Evolutionary conservation across 2,797 vertebrate genomes (phyloP).

Genomic region (Champsocephalus gunnari): DNA sequence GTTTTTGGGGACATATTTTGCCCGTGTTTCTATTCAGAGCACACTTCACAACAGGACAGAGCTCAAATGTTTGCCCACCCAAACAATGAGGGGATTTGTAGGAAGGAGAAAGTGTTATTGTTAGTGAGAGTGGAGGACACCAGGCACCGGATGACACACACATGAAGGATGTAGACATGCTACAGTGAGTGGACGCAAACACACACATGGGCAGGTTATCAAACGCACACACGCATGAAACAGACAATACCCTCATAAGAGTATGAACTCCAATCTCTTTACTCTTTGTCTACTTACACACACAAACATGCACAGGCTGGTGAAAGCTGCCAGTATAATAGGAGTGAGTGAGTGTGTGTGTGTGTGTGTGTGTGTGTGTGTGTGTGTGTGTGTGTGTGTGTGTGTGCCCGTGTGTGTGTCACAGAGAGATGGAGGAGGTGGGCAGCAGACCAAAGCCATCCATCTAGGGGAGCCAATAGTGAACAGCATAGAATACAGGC

Average conservation of each 20-base stretch:
- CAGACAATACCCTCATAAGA: slow-evolving; percentile 44
- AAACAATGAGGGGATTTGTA: slow-evolving; percentile 76
- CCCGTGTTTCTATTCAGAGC: slow-evolving; percentile 62
- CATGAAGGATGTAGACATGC: slow-evolving; percentile 23
- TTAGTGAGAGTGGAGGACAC: slow-evolving; percentile 56
- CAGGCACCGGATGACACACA: slow-evolving; percentile 52
- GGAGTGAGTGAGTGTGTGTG: slow-evolving; percentile 6
- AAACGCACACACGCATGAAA: slow-evolving; percentile 27
- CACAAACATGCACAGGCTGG: slow-evolving; percentile 37
- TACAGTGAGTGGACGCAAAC: slow-evolving; percentile 27
- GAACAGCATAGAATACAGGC: slow-evolving; percentile 71
- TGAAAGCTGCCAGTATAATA: slow-evolving; percentile 53
- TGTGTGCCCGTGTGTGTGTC: slow-evolving; percentile 50
- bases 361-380: not conserved
- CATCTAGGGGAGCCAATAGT: slow-evolving; percentile 78
- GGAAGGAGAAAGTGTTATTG: slow-evolving; percentile 67
- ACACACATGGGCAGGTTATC: slow-evolving; percentile 48
- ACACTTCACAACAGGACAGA: slow-evolving; percentile 55
- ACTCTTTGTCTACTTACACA: slow-evolving; percentile 52
- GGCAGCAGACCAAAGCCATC: slow-evolving; percentile 76
- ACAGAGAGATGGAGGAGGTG: slow-evolving; percentile 68
- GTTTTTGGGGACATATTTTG: slow-evolving; percentile 33
- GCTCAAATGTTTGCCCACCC: slow-evolving; percentile 71
- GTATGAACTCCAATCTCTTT: slow-evolving; percentile 43
- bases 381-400: slow-evolving; percentile 37